These are phyloP conservation scores for Iguana delicatissima DNA, from an alignment of 2,797 vertebrate species.

Conservation along the genomic window DNA sequence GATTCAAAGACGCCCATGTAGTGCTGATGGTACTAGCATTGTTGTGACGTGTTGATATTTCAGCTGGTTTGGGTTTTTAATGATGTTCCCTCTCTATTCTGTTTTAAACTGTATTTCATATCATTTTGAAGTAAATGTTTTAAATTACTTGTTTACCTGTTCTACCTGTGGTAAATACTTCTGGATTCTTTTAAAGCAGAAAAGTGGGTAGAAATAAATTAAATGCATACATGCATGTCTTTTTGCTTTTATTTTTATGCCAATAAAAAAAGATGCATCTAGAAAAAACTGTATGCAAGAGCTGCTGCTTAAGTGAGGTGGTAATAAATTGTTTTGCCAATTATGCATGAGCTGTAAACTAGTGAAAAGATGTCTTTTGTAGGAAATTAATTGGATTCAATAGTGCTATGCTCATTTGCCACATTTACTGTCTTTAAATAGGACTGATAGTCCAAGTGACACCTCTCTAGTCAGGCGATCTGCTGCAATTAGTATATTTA, in stretches of 20 bases:
- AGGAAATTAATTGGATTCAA: conserved; percentile 28
- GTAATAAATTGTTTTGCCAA: not conserved
- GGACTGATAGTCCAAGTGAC: not conserved
- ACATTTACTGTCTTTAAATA: conserved; percentile 17
- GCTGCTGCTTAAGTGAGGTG: not conserved
- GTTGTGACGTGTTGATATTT: not conserved
- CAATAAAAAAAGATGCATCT: too few relatives aligned
- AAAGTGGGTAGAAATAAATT: too few relatives aligned
- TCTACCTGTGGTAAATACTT: not conserved
- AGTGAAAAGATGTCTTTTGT: conserved; percentile 15
- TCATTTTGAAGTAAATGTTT: not conserved
- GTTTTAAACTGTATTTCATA: not conserved
- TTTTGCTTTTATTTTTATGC: too few relatives aligned
- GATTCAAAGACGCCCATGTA: not conserved
- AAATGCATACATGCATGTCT: too few relatives aligned
- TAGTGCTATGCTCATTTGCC: rapidly evolving
- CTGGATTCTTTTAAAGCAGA: too few relatives aligned
- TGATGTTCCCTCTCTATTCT: not conserved
- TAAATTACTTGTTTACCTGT: not conserved
- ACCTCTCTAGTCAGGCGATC: not conserved
- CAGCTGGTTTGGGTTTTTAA: not conserved
- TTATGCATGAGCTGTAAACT: not conserved
- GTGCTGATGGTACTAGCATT: not conserved
- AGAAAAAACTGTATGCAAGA: not conserved
- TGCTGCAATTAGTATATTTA: not conserved